Conservation (phyloP, 1,140 invertebrate species). For the Lepidostoma basale region DNA sequence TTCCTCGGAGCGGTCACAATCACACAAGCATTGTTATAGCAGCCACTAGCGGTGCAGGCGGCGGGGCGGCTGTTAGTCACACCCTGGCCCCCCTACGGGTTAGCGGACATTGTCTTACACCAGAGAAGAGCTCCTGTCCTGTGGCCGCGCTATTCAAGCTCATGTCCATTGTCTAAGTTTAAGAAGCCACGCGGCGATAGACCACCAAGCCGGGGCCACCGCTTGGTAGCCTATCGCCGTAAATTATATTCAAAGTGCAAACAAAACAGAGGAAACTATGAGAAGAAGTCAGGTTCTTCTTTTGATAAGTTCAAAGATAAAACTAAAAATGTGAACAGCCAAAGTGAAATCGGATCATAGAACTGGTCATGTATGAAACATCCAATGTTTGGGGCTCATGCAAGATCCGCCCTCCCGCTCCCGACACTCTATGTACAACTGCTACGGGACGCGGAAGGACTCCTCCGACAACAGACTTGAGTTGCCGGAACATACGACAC, state of each 20-base stretch:
- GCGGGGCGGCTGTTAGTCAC: constrained; percentile 39
- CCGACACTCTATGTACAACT: neutral
- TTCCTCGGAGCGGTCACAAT: constrained; percentile 23
- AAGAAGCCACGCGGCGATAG: constrained; percentile 22
- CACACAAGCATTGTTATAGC: constrained; percentile 47
- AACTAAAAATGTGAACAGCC: constrained; percentile 19
- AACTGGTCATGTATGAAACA: constrained; percentile 21
- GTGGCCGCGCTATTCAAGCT: constrained; percentile 27
- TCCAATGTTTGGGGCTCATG: constrained; percentile 24
- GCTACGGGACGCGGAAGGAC: no score
- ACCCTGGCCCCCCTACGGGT: constrained; percentile 41
- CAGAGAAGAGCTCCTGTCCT: neutral
- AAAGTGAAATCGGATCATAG: neutral
- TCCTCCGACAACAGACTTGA: no score
- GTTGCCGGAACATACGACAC: no score
- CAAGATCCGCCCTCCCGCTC: neutral
- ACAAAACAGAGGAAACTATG: constrained; percentile 16
- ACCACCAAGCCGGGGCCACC: neutral
- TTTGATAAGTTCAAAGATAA: constrained; percentile 14
- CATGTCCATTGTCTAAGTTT: constrained; percentile 28
- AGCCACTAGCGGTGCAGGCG: constrained; percentile 43
- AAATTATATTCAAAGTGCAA: constrained; percentile 12
- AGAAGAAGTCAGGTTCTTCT: constrained; percentile 20
- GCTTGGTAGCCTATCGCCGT: constrained; percentile 7
- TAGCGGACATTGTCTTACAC: constrained; percentile 33